These are phyloP conservation scores for Clarias magur DNA, from an alignment of 2,113 vertebrate genomes.

Conservation along the genomic window DNA sequence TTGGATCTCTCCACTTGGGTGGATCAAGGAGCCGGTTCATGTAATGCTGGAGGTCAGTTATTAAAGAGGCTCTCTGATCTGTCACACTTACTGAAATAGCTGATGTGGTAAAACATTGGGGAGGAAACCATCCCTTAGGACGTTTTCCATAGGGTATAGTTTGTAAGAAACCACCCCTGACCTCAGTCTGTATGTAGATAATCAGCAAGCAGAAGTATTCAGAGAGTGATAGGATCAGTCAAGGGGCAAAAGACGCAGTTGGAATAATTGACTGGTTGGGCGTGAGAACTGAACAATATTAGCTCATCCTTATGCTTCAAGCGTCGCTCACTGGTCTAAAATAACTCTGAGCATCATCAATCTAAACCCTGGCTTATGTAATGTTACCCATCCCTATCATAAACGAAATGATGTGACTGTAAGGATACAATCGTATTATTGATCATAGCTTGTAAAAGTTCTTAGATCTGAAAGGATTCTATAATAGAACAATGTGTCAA, in stretches of 20 bases:
- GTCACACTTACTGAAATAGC: slow-evolving; percentile 22
- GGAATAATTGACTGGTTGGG: slow-evolving; percentile 15
- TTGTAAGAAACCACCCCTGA: not conserved
- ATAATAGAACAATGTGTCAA: slow-evolving; percentile 33
- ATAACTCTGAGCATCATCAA: slow-evolving; percentile 56
- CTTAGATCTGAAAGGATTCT: slow-evolving; percentile 35
- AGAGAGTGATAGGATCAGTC: not conserved
- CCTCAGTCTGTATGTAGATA: not conserved
- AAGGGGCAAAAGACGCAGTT: not conserved
- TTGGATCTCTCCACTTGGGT: not conserved
- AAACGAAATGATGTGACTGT: slow-evolving; percentile 21
- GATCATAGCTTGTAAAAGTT: slow-evolving; percentile 15
- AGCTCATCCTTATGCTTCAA: slow-evolving; percentile 57
- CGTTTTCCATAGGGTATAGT: not conserved
- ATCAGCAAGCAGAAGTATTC: not conserved
- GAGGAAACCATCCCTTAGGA: slow-evolving; percentile 21
- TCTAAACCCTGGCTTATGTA: slow-evolving; percentile 10
- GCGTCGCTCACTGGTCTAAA: slow-evolving; percentile 62
- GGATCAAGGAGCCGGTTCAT: slow-evolving; percentile 10
- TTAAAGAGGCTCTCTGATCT: slow-evolving; percentile 5
- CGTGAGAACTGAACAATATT: slow-evolving; percentile 58
- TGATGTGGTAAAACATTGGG: slow-evolving; percentile 19
- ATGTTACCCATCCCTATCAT: slow-evolving; percentile 22
- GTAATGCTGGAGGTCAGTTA: slow-evolving; percentile 2
- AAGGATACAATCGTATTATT: slow-evolving; percentile 3